These are phyloP conservation scores for Epinephelus lanceolatus DNA, from an alignment of 2,113 vertebrate species.

Conservation along the genomic window DNA sequence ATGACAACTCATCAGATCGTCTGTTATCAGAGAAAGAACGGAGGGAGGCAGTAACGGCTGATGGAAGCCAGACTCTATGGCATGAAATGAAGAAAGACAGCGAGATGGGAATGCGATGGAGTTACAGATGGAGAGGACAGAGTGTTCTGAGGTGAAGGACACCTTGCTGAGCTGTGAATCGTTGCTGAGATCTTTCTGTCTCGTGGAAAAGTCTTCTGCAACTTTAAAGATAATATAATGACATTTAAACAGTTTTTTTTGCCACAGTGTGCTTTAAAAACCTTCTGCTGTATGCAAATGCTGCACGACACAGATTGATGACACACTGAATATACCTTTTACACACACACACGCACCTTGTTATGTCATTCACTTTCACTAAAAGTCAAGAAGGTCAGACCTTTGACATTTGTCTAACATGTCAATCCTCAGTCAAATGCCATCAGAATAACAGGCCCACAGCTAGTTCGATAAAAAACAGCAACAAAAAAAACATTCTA, in stretches of 20 bases:
- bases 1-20: conserved; percentile 26
- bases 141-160: neutral
- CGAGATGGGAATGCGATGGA: neutral
- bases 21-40: conserved; percentile 22
- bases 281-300: neutral
- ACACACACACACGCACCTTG: neutral
- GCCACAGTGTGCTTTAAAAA: neutral
- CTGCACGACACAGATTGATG: neutral
- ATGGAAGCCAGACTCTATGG: conserved; percentile 4
- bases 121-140: neutral
- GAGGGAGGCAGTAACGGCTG: neutral
- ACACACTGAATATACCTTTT: too few species aligned
- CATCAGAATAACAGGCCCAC: neutral
- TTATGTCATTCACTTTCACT: neutral
- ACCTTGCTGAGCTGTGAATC: neutral
- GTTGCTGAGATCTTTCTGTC: neutral
- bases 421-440: neutral
- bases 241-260: neutral
- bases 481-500: too few species aligned
- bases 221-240: conserved; percentile 1
- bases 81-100: neutral
- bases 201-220: neutral
- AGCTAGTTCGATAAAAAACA: neutral
- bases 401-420: neutral
- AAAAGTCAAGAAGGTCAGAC: neutral